Evolutionary conservation across 2,888 invertebrate genomes (phyloP).

Genomic region (Hirtodrosophila histrioides): DNA sequence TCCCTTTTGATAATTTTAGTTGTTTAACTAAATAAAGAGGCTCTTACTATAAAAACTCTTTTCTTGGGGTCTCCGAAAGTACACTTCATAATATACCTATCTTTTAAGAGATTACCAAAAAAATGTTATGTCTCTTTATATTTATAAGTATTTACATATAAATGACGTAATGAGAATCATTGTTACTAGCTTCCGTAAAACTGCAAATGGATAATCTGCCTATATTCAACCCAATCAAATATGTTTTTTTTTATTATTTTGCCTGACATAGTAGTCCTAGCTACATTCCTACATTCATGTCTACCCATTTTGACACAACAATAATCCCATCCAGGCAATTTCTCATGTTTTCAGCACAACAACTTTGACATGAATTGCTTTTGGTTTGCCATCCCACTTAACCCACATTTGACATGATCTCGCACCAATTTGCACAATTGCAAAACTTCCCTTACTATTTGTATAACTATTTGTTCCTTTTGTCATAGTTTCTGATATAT

Average conservation of each 20-base stretch:
- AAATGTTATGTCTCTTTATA: too few relatives aligned
- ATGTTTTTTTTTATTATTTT: background rate
- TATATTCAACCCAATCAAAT: too few relatives aligned
- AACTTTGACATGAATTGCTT: slow-evolving; percentile 53
- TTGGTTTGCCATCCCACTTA: slow-evolving; percentile 40
- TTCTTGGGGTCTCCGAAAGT: too few relatives aligned
- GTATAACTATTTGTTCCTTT: slow-evolving; percentile 21
- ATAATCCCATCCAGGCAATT: slow-evolving; percentile 29
- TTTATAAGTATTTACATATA: too few relatives aligned
- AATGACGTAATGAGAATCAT: too few relatives aligned
- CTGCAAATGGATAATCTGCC: too few relatives aligned
- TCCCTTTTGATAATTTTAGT: too few relatives aligned
- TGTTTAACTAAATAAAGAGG: too few relatives aligned
- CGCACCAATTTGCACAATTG: slow-evolving; percentile 28
- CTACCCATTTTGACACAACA: slow-evolving; percentile 25
- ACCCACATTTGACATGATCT: slow-evolving; percentile 30
- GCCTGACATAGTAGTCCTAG: background rate
- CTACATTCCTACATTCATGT: background rate
- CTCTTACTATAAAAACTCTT: too few relatives aligned
- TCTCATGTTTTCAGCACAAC: slow-evolving; percentile 45
- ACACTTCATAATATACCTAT: too few relatives aligned
- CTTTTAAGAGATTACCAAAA: too few relatives aligned
- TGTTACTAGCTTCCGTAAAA: too few relatives aligned
- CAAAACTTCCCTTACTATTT: slow-evolving; percentile 31
- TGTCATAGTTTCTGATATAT: slow-evolving; percentile 50